phyloP scores from a whole-genome alignment of 1,140 invertebrate genomes.

The Drosophila miranda region DNA sequence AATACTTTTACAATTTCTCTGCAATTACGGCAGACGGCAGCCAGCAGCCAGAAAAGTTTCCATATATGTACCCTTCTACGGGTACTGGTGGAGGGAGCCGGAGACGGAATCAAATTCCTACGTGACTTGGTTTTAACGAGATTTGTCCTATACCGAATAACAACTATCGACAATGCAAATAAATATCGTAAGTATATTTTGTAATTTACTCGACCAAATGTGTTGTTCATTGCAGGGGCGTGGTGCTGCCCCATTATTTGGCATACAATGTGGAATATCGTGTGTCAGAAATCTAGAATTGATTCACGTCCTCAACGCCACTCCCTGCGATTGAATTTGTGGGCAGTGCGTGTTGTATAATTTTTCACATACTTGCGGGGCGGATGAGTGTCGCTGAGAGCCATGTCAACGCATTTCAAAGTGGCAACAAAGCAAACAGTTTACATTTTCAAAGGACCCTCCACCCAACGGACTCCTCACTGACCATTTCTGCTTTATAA shows the following conservation, averaged over 20 bases:
- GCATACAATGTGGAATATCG: constrained; percentile 64
- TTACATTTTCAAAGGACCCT: constrained; percentile 66
- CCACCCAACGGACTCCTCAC: constrained; percentile 1
- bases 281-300: constrained; percentile 67
- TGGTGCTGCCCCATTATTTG: constrained; percentile 34
- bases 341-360: constrained; percentile 63
- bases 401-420: constrained; percentile 46
- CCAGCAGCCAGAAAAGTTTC: constrained; percentile 53
- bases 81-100: too few species aligned
- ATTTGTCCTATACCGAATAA: constrained; percentile 31
- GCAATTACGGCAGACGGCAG: constrained; percentile 51
- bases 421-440: constrained; percentile 67
- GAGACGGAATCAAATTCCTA: constrained; percentile 20
- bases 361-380: constrained; percentile 73
- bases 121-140: constrained; percentile 79
- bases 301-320: constrained; percentile 27
- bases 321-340: constrained; percentile 25
- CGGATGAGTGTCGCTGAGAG: constrained; percentile 50
- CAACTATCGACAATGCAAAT: constrained; percentile 79
- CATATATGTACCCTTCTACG: too few species aligned
- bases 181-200: constrained; percentile 50
- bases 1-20: constrained; percentile 67
- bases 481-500: constrained; percentile 68
- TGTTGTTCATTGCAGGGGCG: constrained; percentile 50
- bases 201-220: constrained; percentile 53